Base-by-base conservation (phyloP, 1,140 invertebrate species). In the Daktulosphaira vitifoliae region DNA sequence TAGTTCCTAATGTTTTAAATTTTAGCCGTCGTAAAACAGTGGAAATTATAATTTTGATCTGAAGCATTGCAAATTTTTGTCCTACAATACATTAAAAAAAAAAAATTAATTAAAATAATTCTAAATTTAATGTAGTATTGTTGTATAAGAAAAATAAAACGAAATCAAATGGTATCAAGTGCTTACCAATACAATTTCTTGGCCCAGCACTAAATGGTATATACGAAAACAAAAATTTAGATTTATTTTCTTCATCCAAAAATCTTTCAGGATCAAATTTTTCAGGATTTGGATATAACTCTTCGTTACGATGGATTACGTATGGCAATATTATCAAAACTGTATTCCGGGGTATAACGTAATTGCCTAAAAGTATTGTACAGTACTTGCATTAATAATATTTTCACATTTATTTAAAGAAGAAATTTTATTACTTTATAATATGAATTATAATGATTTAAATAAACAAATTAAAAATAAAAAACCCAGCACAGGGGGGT, bases 181-280 rank as follows among this genome's bases (percentile, higher is more conserved):
- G 66, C 66, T 73, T 72, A 80, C 85, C 86, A 68, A 89, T 87
- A 68, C 87, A 89, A 72, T 88, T 87, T 51, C 87, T 79, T 2
- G 81, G 78, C 1, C 86, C 87, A 46, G 84, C 85, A 46, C 84
- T 86, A 69, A 90, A 90, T 1, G 86, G 82, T 38, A 89, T 74
- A 72, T 82, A 87, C 7, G 76, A 74, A 69, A 78, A 84, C 11
- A 76, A 77, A 72, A 79, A 80, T 44, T 82, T 74, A 0, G 74
- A 72, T 4, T 65, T 44, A 22, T 73, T 75, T 16, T 69, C 69
- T 48, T 81, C 79, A 51, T 82, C 79, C 8, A 81, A 71, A 74
- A 91, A 92, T 70, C 89, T 77, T 25, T 91, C 87, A 0, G 90
- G 90, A 70, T 83, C 76, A 71, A 89, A 92, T 7, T 74, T 76